Evolutionary conservation across 2,797 vertebrate species (phyloP).

Genomic region (Tadarida brasiliensis): DNA sequence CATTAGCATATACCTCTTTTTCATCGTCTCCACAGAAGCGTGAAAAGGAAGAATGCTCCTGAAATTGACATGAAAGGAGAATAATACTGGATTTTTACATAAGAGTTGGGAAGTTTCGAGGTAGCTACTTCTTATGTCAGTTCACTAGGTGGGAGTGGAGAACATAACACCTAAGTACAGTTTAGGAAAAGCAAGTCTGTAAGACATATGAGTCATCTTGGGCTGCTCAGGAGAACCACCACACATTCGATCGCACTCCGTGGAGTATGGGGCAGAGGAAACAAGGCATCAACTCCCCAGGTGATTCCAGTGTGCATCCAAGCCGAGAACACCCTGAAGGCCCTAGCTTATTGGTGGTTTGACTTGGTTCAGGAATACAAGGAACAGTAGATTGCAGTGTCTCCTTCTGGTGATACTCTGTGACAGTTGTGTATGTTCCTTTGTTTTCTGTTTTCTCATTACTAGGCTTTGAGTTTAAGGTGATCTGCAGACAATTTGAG

Average conservation of each 20-base stretch:
- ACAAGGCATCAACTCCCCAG: neutral
- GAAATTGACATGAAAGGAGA: neutral
- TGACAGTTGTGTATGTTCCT: neutral
- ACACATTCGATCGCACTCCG: neutral
- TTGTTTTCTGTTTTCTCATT: neutral
- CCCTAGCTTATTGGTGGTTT: neutral
- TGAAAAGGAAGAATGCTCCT: neutral
- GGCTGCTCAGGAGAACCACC: neutral
- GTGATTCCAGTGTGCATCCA: neutral
- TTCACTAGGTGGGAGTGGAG: neutral
- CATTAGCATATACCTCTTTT: neutral
- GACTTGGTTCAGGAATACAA: neutral
- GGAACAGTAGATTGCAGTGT: neutral
- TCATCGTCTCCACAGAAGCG: neutral
- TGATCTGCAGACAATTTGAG: neutral
- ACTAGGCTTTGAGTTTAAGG: neutral
- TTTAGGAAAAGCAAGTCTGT: neutral
- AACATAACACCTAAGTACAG: neutral
- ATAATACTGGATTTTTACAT: neutral
- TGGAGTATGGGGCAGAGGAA: neutral
- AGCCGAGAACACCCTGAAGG: neutral
- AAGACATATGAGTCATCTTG: neutral
- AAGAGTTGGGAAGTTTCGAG: neutral
- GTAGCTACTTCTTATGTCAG: neutral
- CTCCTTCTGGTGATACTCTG: neutral